Base-by-base conservation (phyloP, 2,113 vertebrate species). In the Upupa epops region DNA sequence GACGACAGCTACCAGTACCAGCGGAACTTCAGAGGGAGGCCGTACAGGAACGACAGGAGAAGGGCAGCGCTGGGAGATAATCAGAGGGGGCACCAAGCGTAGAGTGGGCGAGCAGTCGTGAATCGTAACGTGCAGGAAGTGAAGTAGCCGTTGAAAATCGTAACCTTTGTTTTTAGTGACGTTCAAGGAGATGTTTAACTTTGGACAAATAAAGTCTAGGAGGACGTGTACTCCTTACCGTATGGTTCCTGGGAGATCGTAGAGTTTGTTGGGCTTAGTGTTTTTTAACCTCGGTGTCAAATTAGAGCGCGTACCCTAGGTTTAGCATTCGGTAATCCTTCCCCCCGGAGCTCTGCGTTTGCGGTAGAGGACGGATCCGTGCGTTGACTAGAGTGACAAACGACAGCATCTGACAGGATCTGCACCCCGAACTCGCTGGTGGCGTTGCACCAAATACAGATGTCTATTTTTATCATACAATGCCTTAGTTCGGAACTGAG, bases 401-500 rank as follows among this genome's bases (percentile, higher is more conserved):
- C 84, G 66, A 89, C 2, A 96, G 93, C 94, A 95, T 97, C 96
- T 93, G 96, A 96, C 9, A 91, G 95, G 95, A 83, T 91, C 89
- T 97, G 95, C 96, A 95, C 91, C 95, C 94, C 94, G 94, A 97
- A 97, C 96, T 81, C 54, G 81, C 95, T 8, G 5, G 75, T 95
- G 96, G 96, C 90, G 77, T 96, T 96, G 96, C 96, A 97, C 97
- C 97, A 98, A 98, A 97, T 97, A 97, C 90, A 97, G 96, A 97
- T 94, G 83, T 97, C 40, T 97, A 97, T 97, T 97, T 97, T 97
- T n/a, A 96, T 96, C 96, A 96, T 97, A 93, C 95, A 96, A 97
- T 98, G 97, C 97, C 97, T 98, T 98, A 97, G 96, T 96, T 96
- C 96, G 96, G 94, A 97, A 97, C 96, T 97, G 97, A 97, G 97